Conservation (phyloP, 2,797 vertebrate species). For the Dermochelys coriacea region DNA sequence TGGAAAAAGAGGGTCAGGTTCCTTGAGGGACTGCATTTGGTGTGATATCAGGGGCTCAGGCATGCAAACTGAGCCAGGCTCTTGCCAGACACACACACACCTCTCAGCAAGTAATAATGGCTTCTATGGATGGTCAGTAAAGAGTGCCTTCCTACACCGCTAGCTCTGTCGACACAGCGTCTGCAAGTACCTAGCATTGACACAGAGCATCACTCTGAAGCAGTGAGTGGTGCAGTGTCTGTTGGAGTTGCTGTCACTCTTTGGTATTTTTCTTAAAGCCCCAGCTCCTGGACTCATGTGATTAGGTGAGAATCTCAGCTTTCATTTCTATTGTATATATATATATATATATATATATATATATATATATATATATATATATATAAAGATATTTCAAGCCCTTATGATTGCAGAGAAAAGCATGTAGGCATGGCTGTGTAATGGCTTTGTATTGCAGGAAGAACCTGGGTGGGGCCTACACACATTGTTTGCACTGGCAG, state of each 20-base stretch:
- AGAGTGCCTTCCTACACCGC: background rate
- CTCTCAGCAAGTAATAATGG: background rate
- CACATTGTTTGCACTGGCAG: background rate
- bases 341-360: background rate
- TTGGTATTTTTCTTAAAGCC: background rate
- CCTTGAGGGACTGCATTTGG: background rate
- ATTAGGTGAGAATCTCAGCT: background rate
- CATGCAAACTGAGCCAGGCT: background rate
- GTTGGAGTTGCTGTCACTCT: background rate
- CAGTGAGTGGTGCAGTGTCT: background rate
- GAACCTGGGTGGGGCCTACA: background rate
- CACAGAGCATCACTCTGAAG: background rate
- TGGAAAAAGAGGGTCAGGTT: background rate
- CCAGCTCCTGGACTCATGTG: background rate
- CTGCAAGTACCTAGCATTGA: background rate
- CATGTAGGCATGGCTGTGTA: slow-evolving; percentile 7
- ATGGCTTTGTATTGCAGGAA: background rate
- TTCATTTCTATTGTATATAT: background rate
- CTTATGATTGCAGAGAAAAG: background rate
- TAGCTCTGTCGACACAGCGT: background rate
- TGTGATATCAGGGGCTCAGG: background rate
- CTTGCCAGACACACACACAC: background rate
- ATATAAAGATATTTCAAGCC: background rate
- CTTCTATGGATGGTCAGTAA: background rate
- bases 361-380: background rate